Conservation (phyloP, 2,888 invertebrate genomes). For the Temnothorax rugatulus region DNA sequence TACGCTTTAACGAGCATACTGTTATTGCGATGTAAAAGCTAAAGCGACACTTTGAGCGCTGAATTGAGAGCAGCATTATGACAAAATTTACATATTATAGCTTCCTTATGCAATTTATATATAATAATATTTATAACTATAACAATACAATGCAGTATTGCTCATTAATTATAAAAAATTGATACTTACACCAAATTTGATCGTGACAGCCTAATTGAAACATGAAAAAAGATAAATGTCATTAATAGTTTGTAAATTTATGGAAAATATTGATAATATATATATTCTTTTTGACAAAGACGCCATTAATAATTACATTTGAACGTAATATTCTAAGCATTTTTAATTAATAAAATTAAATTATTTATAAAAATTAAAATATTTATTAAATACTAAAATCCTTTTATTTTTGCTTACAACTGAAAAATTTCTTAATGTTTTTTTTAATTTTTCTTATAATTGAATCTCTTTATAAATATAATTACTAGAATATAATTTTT, state of each 20-base stretch:
- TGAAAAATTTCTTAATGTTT: conserved; percentile 1
- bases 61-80: background rate
- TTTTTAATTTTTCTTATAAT: background rate
- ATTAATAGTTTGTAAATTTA: conserved; percentile 7
- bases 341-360: too few relatives aligned
- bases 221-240: conserved; percentile 67
- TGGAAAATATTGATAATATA: background rate
- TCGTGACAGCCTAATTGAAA: conserved; percentile 79
- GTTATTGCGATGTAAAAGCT: conserved; percentile 33
- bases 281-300: background rate
- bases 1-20: conserved; percentile 22
- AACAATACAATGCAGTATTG: background rate
- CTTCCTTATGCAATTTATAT: background rate
- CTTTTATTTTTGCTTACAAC: background rate
- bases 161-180: background rate
- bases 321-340: background rate
- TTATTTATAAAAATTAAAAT: too few relatives aligned
- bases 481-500: background rate
- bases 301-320: background rate
- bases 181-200: conserved; percentile 83
- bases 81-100: conserved; percentile 24
- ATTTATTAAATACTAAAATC: background rate
- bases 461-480: background rate
- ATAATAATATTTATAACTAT: background rate
- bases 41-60: conserved; percentile 9